phyloP scores from a whole-genome alignment of 1,140 invertebrate genomes.

The Ips typographus region DNA sequence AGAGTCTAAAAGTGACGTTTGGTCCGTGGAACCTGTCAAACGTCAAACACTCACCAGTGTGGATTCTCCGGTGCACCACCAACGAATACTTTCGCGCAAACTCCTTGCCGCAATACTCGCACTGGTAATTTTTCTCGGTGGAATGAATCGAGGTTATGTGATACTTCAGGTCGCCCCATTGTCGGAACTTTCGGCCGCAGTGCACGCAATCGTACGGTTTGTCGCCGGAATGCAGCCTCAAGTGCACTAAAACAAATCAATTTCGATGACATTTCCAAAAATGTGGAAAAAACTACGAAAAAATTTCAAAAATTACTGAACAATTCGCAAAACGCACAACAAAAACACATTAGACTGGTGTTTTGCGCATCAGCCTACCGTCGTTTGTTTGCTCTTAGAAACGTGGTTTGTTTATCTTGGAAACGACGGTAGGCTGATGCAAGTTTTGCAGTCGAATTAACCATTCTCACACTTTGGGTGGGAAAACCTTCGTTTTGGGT shows the following conservation, averaged over 20 bases:
- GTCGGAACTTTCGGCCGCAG: slow-evolving; percentile 76
- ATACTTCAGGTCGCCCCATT: slow-evolving; percentile 88
- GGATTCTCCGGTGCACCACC: slow-evolving; percentile 87
- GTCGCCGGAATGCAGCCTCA: slow-evolving; percentile 61
- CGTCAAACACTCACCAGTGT: slow-evolving; percentile 67
- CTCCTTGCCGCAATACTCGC: slow-evolving; percentile 88
- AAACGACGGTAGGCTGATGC: no score
- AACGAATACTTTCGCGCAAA: slow-evolving; percentile 91
- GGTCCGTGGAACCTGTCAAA: no score
- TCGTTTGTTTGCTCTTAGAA: no score
- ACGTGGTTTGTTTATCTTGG: no score
- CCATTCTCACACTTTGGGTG: no score
- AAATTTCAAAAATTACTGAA: slow-evolving; percentile 3
- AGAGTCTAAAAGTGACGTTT: no score
- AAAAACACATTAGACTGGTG: no score
- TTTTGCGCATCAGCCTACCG: no score
- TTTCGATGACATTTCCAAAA: slow-evolving; percentile 5
- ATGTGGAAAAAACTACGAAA: slow-evolving; percentile 5
- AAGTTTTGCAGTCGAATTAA: no score
- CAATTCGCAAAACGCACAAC: no score
- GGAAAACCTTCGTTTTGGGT: no score
- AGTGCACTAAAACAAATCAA: slow-evolving; percentile 49
- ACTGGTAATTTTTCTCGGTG: slow-evolving; percentile 77
- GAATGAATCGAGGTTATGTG: slow-evolving; percentile 87
- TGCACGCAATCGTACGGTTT: slow-evolving; percentile 79